Conservation (phyloP, 2,888 invertebrate genomes). For the Tipula confusa region DNA sequence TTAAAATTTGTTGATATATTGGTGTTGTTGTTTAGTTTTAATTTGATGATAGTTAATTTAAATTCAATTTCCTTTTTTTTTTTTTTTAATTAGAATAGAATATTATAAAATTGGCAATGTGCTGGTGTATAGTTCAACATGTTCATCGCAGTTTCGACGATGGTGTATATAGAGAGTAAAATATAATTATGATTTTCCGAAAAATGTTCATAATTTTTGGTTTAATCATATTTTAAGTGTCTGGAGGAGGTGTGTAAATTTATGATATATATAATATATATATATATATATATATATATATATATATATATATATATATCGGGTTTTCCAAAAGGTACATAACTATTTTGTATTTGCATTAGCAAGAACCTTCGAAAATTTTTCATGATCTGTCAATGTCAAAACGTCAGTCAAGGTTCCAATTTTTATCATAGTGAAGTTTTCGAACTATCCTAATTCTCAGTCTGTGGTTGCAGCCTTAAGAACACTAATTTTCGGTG, state of each 20-base stretch:
- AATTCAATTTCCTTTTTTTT: neutral
- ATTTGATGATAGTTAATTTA: conserved; percentile 25
- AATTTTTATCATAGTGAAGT: too few relatives aligned
- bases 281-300: too few relatives aligned
- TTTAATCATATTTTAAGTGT: neutral
- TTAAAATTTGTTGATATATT: neutral
- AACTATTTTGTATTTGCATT: too few relatives aligned
- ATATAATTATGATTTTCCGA: conserved; percentile 13
- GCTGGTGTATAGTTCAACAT: neutral
- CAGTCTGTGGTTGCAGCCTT: too few relatives aligned
- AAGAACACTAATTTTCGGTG: too few relatives aligned
- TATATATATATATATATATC: too few relatives aligned
- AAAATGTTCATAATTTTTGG: neutral
- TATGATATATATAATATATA: neutral
- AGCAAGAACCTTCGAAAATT: too few relatives aligned
- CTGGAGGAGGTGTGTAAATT: neutral
- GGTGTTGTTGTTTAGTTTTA: neutral
- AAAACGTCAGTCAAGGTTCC: too few relatives aligned
- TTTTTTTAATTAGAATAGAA: neutral
- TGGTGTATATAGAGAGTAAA: neutral
- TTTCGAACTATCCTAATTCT: too few relatives aligned
- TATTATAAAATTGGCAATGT: neutral
- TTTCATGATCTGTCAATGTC: too few relatives aligned
- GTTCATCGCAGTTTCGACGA: too few relatives aligned
- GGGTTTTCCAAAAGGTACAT: too few relatives aligned